Base-by-base conservation (phyloP, 2,888 invertebrate genomes). In the Mesoligia furuncula region DNA sequence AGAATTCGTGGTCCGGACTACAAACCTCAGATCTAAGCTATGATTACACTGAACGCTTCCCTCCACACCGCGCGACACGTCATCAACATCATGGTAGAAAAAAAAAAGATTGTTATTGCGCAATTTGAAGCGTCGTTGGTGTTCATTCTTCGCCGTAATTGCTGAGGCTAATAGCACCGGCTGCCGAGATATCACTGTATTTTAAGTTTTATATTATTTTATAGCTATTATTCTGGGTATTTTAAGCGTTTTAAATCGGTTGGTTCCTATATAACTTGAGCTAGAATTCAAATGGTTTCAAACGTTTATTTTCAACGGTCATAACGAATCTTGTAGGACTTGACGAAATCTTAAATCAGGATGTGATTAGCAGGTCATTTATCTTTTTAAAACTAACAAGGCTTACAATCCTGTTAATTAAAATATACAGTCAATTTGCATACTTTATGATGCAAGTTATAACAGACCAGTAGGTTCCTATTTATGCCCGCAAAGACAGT, bases 81-180 rank as follows among this genome's bases (percentile, higher is more conserved):
- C 89, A 89, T 89, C 87, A 86, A 84, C 81, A 72, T 77, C 77
- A 77, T 77, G 77, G 67, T 73, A 79, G 68, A 75, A 83, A 88
- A 86, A 85, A 79, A 80, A 73, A 77, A 81, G 76, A 89, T 88
- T 88, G 86, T 86, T 86, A 87, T 84, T 84, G 83, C 85, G 87
- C 85, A 84, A 89, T 88, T 88, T 89, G 83, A 85, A 80, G 78
- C 88, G 85, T 86, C 89, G 87, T 85, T 85, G 88, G 86, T 88
- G 85, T 86, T 87, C 90, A 87, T 77, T 75, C 85, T 83, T 85
- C 75, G 82, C 68, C 82, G 85, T 90, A 90, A 89, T 90, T 88
- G 88, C 83, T 83, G 76, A 68, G 64, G 80, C 88, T 87, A 90
- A 90, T 90, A 87, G 83, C 89, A 74, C 75, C 75, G 65, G 83